Base-by-base conservation (phyloP, 2,888 invertebrate genomes). In the Drosophila formosana region DNA sequence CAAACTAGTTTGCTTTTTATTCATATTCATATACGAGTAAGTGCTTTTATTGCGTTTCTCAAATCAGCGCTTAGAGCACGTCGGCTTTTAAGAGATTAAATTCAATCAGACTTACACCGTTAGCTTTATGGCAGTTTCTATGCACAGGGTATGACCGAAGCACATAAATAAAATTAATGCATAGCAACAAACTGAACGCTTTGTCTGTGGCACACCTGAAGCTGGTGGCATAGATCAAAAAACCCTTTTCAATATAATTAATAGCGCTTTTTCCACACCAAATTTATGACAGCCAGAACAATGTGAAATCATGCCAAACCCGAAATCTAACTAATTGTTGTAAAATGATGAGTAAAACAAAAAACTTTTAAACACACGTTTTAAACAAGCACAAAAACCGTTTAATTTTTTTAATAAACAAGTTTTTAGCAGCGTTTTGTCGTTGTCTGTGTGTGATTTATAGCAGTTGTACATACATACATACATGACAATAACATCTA, bases 221-320 rank as follows among this genome's bases (percentile, higher is more conserved):
- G 26, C 43, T 28, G 58, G 47, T 51, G 52, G 49, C n/a, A 71
- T 66, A 58, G 62, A 68, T 66, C 51, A 66, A 72, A 63, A 45
- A 77, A 79, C 87, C 88, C 83, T 82, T 86, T 88, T 80, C 80
- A 86, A 86, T 77, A 81, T 75, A 86, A 69, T 86, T 63, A 80
- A 82, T 82, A 73, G 83, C 58, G 53, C 50, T 39, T 51, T 64
- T 47, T 57, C 34, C n/a, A 30, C 51, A 26, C 37, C 53, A 82
- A 74, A 83, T 88, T 88, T 83, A 86, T 80, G 78, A 66, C 55
- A 63, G 39, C 50, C 45, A 65, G 53, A 74, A 74, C 60, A 72
- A 65, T 52, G 66, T 82, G 62, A 68, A 66, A 85, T 74, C 72
- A 65, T 23, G 32, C 37, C 45, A 64, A 49, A 65, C 64, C 30